A percentile compares a stretch with the other conserved stretches of the same genome.
These are phyloP conservation scores for Ceyx margarethae DNA, from an alignment of 2,113 vertebrate species.

Conservation along the genomic window DNA sequence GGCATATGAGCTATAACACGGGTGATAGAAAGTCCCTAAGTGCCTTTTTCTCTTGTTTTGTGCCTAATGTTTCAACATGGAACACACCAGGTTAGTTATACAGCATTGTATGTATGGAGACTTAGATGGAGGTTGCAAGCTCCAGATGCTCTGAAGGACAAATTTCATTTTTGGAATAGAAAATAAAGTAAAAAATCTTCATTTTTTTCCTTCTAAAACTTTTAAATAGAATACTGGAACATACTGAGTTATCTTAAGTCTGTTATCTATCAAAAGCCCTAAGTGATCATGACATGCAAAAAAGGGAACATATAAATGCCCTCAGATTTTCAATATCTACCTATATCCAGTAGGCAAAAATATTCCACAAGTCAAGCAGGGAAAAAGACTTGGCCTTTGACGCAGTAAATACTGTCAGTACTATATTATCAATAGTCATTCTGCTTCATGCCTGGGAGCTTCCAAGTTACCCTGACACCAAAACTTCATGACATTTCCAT, in stretches of 20 bases:
- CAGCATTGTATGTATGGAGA: not conserved
- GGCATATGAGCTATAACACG: not conserved
- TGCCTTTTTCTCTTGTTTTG: not conserved
- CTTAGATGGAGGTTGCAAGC: not conserved
- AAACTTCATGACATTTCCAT: not conserved
- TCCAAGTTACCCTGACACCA: not conserved
- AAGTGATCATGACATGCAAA: not conserved
- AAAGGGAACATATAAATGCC: not conserved
- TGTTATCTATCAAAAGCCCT: not conserved
- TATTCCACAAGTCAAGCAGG: not conserved
- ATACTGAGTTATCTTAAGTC: not conserved
- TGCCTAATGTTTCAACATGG: not conserved
- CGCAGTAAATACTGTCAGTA: not conserved
- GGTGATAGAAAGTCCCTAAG: not conserved
- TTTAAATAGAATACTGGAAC: not conserved
- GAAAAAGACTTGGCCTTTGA: not conserved
- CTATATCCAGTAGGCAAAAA: not conserved
- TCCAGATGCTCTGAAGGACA: not conserved
- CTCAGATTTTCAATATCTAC: not conserved
- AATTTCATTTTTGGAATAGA: not conserved
- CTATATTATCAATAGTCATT: not conserved
- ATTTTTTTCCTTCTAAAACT: not conserved
- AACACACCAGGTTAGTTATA: not conserved
- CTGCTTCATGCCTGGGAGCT: not conserved
- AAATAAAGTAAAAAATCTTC: not conserved